phyloP scores from a whole-genome alignment of 2,888 invertebrate species.

The Lasioglossum lativentre region DNA sequence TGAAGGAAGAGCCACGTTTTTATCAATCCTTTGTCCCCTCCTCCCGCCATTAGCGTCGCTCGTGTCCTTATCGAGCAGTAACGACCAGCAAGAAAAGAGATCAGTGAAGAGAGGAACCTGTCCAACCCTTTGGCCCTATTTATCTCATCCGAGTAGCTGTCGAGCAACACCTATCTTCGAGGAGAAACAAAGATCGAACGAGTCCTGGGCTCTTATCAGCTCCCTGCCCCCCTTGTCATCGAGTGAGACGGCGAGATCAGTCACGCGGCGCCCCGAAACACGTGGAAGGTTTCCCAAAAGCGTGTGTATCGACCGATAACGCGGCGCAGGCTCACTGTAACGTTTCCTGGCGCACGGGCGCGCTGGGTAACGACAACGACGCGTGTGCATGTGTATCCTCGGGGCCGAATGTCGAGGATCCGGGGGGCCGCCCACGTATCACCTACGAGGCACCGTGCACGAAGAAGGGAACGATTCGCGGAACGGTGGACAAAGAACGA shows the following conservation, averaged over 20 bases:
- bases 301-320: constrained; percentile 72
- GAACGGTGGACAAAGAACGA: constrained; percentile 60
- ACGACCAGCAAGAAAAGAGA: too few species aligned
- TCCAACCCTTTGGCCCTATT: too few species aligned
- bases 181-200: neutral
- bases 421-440: constrained; percentile 73
- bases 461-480: constrained; percentile 68
- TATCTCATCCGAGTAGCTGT: too few species aligned
- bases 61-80: neutral
- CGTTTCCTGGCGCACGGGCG: constrained; percentile 35
- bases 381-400: constrained; percentile 23
- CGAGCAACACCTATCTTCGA: neutral
- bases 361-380: constrained; percentile 16
- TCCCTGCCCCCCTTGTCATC: neutral
- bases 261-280: constrained; percentile 59
- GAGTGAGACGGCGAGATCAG: constrained; percentile 22
- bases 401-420: constrained; percentile 39
- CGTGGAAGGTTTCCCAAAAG: constrained; percentile 74
- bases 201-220: neutral
- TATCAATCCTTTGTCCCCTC: too few species aligned
- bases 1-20: neutral
- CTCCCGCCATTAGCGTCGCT: too few species aligned
- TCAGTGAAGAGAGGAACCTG: neutral
- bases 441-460: constrained; percentile 54
- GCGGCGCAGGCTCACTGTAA: constrained; percentile 69